These are phyloP conservation scores for Xestoiulus laeticollis DNA, from an alignment of 2,888 invertebrate genomes.

Conservation along the genomic window DNA sequence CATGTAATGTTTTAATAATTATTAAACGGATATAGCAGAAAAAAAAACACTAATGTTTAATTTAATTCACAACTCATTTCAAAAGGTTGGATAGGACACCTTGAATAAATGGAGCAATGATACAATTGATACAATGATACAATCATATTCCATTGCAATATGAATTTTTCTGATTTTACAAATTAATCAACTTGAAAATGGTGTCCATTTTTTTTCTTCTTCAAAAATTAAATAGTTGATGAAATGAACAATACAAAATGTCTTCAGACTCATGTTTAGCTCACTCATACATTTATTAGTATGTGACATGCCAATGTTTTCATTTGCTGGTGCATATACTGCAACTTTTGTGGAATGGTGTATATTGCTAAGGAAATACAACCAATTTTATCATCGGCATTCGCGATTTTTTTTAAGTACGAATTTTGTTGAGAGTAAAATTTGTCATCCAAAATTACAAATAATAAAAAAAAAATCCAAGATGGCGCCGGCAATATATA, in stretches of 20 bases:
- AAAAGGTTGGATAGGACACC: too few species aligned
- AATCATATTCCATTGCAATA: too few species aligned
- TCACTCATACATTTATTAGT: too few species aligned
- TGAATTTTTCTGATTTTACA: too few species aligned
- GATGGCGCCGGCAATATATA: slow-evolving; percentile 11
- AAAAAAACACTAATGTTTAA: not conserved
- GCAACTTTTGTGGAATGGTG: slow-evolving; percentile 23
- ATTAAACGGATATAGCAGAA: not conserved
- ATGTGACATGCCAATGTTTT: not conserved
- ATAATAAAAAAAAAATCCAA: not conserved
- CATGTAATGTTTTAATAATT: not conserved
- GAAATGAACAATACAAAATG: too few species aligned
- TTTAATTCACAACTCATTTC: too few species aligned
- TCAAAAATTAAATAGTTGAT: too few species aligned
- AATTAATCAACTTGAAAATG: too few species aligned
- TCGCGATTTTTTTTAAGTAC: not conserved
- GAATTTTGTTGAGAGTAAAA: slow-evolving; percentile 24
- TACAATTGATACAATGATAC: too few species aligned
- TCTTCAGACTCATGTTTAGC: not conserved
- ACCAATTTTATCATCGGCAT: not conserved
- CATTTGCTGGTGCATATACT: not conserved
- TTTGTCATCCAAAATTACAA: slow-evolving; percentile 25
- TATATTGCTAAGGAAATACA: slow-evolving; percentile 22
- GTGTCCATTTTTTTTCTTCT: too few species aligned
- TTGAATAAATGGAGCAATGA: too few species aligned